Evolutionary conservation across 1,140 invertebrate genomes (phyloP), one percentile per base, ranked within the genome.

Genomic region (Scaptodrosophila lebanonensis): DNA sequence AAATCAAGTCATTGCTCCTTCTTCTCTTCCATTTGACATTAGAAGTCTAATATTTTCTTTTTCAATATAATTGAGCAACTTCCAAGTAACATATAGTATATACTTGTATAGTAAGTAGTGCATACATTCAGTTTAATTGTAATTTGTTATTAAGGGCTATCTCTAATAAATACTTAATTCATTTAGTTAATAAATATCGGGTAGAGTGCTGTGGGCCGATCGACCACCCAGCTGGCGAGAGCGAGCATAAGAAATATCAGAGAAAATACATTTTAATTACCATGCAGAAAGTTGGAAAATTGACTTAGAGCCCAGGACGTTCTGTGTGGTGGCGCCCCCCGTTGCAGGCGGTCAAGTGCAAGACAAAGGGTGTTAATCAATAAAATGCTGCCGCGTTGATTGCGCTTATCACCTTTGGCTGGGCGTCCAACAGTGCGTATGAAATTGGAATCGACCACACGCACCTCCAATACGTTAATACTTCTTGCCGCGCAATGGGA

Each of bases 221-320:
- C 58, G 72, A 61, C 73, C 72, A 77, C 68, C 72, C 73, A 67
- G 51, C 56, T n/a, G 43, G 44, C 27, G 27, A 44, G 35, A 53
- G 20, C 49, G 48, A 22, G 36, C 63, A 38, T 50, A 33, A 66
- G 43, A 65, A 60, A 52, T 47, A 71, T 62, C 56, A 30, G 54
- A 57, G 64, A 77, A 77, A 77, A 77, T 79, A 72, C 73, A 73
- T 77, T 77, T 77, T 77, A 77, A 77, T 77, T 77, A 77, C 63
- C 65, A 35, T n/a, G 60, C 49, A 56, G 39, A 67, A 71, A 67
- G 71, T 72, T n/a, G n/a, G 72, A 77, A 76, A 76, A 76, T 63
- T 54, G 50, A 13, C 38, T 20, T n/a, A 44, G 51, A n/a, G n/a
- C n/a, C n/a, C n/a, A n/a, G 27, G 27, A 6, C 9, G 27, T 29